Evolutionary conservation across 1,140 invertebrate species (phyloP), one percentile per base, ranked within the genome.

Genomic region (Drosophila kurseongensis): DNA sequence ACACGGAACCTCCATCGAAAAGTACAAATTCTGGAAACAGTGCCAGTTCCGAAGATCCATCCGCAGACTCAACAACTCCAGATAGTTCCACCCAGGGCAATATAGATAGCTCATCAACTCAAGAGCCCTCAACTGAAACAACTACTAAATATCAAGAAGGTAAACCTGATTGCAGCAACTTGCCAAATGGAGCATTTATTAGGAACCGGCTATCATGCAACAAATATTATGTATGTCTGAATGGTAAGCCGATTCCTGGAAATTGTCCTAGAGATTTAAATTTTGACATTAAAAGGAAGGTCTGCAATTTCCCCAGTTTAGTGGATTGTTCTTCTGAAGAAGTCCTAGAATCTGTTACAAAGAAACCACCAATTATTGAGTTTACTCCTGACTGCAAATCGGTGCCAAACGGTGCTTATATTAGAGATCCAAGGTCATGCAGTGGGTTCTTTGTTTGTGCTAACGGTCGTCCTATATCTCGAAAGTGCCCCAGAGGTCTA

Each of bases 381-480:
- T 10, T 12, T 5, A 5, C 16, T 2, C 54, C 61, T 6, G 75
- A 78, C 18, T 85, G 82, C 27, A 56, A 35, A 1, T 41, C 23
- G 0, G 12, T 14, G 5, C 27, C 27, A 27, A 79, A 82, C 58
- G 83, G 83, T 0, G 62, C 41, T 3, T 72, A 79, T 51, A 5
- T 86, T 1, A 48, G 56, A 13, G 66, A 81, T 54, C 45, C 71
- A 0, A 38, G 12, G 0, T 86, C 82, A 2, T 86, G 82, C 29
- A 73, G 56, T 42, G 86, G 54, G n/a, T 86, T 86, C 42, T 86
- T 68, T 51, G 57, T 82, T 1, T 86, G 82, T 12, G 62, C 62
- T 18, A 73, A 79, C 50, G 83, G 82, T 2, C 45, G 27, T 4
- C 32, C 83, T 5, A 48, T 86, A 42, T 5, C 45, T 1, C 50